Evolutionary conservation across 2,113 vertebrate species (phyloP).

Genomic region (Paratilapia polleni): DNA sequence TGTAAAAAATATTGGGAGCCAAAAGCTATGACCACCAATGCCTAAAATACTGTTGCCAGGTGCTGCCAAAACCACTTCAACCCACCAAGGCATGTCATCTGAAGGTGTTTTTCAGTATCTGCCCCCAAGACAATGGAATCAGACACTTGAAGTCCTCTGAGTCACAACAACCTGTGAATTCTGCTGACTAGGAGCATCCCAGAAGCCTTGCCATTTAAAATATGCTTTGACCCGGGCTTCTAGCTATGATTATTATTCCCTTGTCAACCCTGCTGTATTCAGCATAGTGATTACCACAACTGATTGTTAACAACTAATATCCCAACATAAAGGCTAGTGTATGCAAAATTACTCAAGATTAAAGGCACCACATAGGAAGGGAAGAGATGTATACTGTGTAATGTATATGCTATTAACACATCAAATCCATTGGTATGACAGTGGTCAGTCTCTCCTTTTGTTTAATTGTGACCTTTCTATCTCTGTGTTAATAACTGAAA

Average conservation of each 20-base stretch:
- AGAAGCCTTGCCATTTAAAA: slow-evolving; percentile 6
- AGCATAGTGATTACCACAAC: not conserved
- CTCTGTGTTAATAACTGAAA: not conserved
- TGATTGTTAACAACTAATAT: not conserved
- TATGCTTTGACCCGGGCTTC: not conserved
- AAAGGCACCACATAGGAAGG: not conserved
- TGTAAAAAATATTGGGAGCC: too few species aligned
- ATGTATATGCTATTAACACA: not conserved
- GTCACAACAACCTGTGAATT: not conserved
- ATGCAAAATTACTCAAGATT: not conserved
- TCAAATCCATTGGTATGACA: not conserved
- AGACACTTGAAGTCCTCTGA: too few species aligned
- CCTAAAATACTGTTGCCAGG: too few species aligned
- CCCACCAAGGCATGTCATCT: too few species aligned
- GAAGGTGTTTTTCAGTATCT: too few species aligned
- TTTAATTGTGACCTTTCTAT: not conserved
- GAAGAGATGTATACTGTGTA: not conserved
- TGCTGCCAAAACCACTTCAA: too few species aligned
- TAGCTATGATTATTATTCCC: not conserved
- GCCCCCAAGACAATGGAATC: too few species aligned
- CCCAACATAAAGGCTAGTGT: not conserved
- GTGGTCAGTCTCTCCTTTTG: not conserved
- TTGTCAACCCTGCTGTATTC: not conserved
- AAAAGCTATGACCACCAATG: too few species aligned
- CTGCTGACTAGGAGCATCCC: not conserved